Conservation (phyloP, 1,140 invertebrate species). For the Aphelenchoides besseyi region DNA sequence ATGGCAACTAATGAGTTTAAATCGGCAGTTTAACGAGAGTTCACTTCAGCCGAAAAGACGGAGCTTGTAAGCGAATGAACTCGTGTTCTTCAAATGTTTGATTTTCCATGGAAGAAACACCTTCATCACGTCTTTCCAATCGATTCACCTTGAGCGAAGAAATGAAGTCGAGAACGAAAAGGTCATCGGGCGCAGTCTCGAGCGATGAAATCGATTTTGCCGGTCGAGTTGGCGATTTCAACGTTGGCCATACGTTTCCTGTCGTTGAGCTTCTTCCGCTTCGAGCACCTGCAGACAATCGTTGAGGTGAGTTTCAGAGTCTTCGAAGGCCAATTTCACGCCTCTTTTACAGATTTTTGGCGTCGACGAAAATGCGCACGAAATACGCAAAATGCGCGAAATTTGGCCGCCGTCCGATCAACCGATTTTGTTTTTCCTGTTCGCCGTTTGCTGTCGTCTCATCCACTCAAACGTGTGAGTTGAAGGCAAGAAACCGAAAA, state of each 20-base stretch:
- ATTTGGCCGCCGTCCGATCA: background rate
- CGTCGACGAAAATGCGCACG: background rate
- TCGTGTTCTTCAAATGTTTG: no score
- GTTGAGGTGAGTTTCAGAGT: background rate
- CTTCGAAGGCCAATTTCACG: background rate
- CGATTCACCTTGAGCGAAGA: no score
- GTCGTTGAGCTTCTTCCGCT: background rate
- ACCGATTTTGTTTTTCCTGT: background rate
- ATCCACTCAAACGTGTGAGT: background rate
- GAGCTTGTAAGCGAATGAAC: no score
- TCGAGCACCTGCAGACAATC: background rate
- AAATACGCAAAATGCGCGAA: background rate
- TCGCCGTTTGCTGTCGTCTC: background rate
- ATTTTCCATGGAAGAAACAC: no score
- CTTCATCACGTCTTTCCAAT: no score
- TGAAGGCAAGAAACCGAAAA: background rate
- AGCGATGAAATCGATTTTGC: no score
- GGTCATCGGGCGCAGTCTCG: background rate
- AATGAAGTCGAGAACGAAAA: no score
- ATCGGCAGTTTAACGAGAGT: no score
- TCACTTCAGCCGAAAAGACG: no score
- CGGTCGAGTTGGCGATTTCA: background rate
- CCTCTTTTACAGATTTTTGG: background rate
- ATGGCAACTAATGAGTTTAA: no score
- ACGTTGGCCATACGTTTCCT: background rate